Evolutionary conservation across 1,140 invertebrate species (phyloP).

Genomic region (Gonatopus flavifemur): DNA sequence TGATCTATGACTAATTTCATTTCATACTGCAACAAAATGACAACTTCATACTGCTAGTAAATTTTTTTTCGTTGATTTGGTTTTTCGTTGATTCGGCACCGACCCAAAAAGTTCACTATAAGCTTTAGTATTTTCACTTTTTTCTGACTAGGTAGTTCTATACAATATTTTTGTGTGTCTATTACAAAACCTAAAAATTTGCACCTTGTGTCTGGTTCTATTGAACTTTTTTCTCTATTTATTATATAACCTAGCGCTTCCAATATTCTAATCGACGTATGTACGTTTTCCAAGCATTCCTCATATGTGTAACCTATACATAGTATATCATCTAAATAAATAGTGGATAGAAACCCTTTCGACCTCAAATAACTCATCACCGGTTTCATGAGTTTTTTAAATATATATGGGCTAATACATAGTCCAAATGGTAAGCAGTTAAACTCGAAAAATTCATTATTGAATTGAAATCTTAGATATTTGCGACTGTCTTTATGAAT

Average conservation of each 20-base stretch:
- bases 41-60: too few species aligned
- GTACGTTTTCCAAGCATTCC: conserved; percentile 7
- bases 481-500: conserved; percentile 7
- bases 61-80: too few species aligned
- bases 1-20: too few species aligned
- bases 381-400: conserved; percentile 19
- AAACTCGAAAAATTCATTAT: conserved; percentile 16
- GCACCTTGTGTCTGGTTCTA: conserved; percentile 4
- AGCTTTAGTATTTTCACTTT: conserved; percentile 4
- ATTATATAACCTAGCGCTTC: conserved; percentile 11
- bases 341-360: conserved; percentile 1
- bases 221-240: conserved; percentile 9
- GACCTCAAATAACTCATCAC: conserved; percentile 4
- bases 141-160: conserved; percentile 11
- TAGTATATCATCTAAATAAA: conserved; percentile 19
- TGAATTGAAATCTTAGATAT: conserved; percentile 16
- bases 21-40: too few species aligned
- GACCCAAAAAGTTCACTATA: too few species aligned
- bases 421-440: conserved; percentile 17
- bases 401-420: not conserved
- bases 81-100: too few species aligned
- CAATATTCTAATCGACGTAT: not conserved
- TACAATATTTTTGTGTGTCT: conserved; percentile 2
- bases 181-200: conserved; percentile 11
- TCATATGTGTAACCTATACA: conserved; percentile 1